Conservation (phyloP, 2,888 invertebrate species). For the Pherbina coryleti region DNA sequence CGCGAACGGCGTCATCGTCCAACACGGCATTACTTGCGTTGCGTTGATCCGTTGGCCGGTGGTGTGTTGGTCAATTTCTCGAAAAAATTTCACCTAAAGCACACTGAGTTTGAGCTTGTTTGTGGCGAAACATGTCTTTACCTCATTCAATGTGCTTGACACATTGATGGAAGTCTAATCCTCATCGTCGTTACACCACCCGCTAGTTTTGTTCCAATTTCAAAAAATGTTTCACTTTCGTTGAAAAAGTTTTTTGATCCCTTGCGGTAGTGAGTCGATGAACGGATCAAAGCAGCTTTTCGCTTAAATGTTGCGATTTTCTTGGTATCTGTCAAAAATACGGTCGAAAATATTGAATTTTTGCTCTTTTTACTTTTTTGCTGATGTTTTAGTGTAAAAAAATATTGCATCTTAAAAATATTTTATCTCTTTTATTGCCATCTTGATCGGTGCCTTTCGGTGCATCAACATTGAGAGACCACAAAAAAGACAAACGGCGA, state of each 20-base stretch:
- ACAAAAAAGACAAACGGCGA: background rate
- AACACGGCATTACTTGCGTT: background rate
- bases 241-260: slow-evolving; percentile 5
- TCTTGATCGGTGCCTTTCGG: background rate
- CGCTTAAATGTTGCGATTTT: background rate
- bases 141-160: background rate
- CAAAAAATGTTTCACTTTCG: background rate
- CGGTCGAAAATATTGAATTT: slow-evolving; percentile 4
- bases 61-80: background rate
- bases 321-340: slow-evolving; percentile 6
- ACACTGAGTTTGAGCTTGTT: background rate
- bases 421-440: background rate
- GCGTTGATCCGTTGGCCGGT: background rate
- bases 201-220: slow-evolving; percentile 15
- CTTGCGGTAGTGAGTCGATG: background rate
- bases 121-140: background rate
- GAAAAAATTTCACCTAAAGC: background rate
- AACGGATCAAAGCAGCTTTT: slow-evolving; percentile 3
- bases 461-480: background rate
- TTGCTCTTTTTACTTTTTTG: background rate
- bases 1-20: background rate
- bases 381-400: background rate
- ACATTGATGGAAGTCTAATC: slow-evolving; percentile 18
- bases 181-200: background rate
- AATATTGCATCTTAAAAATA: slow-evolving; percentile 1